Percentiles rank a stretch among this genome's conserved stretches.
phyloP scores from a whole-genome alignment of 2,113 vertebrate species.

The Paralichthys olivaceus region DNA sequence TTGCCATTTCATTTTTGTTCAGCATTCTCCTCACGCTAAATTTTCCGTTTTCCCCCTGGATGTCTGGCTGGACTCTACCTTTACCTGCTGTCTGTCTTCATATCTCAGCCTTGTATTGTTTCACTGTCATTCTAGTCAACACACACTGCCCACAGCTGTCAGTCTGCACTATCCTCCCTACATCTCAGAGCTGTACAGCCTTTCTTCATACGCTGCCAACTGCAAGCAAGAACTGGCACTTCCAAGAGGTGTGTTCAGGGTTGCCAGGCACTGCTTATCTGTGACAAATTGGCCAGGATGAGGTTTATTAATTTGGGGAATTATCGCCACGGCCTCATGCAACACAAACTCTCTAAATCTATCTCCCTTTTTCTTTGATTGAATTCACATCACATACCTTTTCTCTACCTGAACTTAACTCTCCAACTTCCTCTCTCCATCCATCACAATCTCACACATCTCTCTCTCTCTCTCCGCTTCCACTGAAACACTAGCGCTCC shows the following conservation, averaged over 20 bases:
- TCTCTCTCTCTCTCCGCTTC: background rate
- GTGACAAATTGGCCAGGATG: slow-evolving; percentile 68
- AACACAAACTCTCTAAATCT: background rate
- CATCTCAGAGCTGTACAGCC: background rate
- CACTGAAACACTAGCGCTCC: slow-evolving; percentile 7
- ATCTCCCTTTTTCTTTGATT: slow-evolving; percentile 4
- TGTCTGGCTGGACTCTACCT: background rate
- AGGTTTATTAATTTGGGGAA: slow-evolving; percentile 67
- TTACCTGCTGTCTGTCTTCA: background rate
- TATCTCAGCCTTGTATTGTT: slow-evolving; percentile 18
- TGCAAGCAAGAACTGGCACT: slow-evolving; percentile 46
- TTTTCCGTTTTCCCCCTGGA: background rate
- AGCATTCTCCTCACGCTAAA: background rate
- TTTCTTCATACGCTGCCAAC: slow-evolving; percentile 32
- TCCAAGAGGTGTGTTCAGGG: slow-evolving; percentile 27
- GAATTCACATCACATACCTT: slow-evolving; percentile 11
- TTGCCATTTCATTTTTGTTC: background rate
- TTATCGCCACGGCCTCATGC: slow-evolving; percentile 27
- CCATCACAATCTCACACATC: slow-evolving; percentile 39
- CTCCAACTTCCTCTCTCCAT: slow-evolving; percentile 26
- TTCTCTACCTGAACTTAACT: slow-evolving; percentile 24
- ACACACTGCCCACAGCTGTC: background rate
- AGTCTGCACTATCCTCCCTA: background rate
- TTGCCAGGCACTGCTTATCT: slow-evolving; percentile 63
- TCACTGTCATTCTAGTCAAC: slow-evolving; percentile 7